Percentiles rank a stretch among this genome's conserved stretches.
Evolutionary conservation across 2,888 invertebrate genomes (phyloP).

Genomic region (Amphipoea oculea): DNA sequence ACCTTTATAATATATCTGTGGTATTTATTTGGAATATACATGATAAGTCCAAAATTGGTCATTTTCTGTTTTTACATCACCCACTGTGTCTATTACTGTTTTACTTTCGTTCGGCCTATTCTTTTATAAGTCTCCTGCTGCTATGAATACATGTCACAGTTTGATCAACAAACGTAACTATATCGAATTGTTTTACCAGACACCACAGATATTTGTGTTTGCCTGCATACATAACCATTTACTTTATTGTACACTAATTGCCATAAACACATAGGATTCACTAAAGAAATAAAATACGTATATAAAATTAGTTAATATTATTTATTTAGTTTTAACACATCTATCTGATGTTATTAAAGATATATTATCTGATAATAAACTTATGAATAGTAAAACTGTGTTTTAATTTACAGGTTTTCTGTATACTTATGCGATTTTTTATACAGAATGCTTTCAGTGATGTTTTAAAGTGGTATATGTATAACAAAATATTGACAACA

Average conservation of each 20-base stretch:
- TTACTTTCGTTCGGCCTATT: too few relatives aligned
- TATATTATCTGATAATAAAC: conserved; percentile 40
- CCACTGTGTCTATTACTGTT: not conserved
- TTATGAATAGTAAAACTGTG: conserved; percentile 21
- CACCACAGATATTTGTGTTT: not conserved
- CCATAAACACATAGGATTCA: conserved; percentile 14
- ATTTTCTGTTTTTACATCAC: not conserved
- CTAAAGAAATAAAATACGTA: conserved; percentile 33
- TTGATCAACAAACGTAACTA: not conserved
- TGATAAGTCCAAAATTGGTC: not conserved
- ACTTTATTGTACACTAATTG: not conserved
- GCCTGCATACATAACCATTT: not conserved
- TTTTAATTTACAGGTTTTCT: conserved; percentile 36
- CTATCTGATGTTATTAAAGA: conserved; percentile 22
- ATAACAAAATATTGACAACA: not conserved
- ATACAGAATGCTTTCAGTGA: not conserved
- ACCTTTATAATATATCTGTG: too few relatives aligned
- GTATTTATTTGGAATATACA: too few relatives aligned
- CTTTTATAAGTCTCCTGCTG: too few relatives aligned
- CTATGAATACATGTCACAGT: not conserved
- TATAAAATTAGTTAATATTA: conserved; percentile 36
- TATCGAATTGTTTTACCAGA: not conserved
- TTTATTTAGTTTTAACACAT: conserved; percentile 51
- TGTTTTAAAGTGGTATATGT: not conserved
- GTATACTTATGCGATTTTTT: not conserved